These are phyloP conservation scores for Cryptoprocta ferox DNA, from an alignment of 2,797 vertebrate species.

Conservation along the genomic window DNA sequence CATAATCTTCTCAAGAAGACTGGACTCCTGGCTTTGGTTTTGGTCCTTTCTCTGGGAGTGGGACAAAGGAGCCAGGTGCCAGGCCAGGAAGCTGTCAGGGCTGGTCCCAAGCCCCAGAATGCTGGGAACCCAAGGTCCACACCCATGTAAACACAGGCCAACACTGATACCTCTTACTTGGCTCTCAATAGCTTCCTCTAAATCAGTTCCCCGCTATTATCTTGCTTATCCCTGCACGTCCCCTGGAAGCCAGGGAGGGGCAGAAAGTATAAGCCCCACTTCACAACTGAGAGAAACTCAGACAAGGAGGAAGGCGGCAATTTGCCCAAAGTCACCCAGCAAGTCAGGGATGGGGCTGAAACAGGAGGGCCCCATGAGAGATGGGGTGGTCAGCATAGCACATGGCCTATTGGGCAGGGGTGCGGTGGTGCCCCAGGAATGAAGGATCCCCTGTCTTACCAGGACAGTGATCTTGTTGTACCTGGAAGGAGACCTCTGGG, in stretches of 20 bases:
- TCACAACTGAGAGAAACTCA: slow-evolving; percentile 61
- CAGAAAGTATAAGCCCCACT: slow-evolving; percentile 58
- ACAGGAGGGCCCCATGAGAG: neutral
- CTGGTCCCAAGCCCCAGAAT: slow-evolving; percentile 63
- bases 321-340: slow-evolving; percentile 62
- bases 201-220: slow-evolving; percentile 67
- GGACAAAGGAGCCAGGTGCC: slow-evolving; percentile 59
- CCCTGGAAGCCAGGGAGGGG: slow-evolving; percentile 71
- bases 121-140: slow-evolving; percentile 74
- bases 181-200: slow-evolving; percentile 60
- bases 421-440: neutral
- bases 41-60: slow-evolving; percentile 67
- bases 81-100: slow-evolving; percentile 73
- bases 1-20: neutral
- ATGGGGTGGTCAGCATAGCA: neutral
- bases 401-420: neutral
- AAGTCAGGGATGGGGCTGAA: slow-evolving; percentile 39
- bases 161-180: slow-evolving; percentile 63
- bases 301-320: slow-evolving; percentile 60
- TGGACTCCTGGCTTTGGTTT: slow-evolving; percentile 28
- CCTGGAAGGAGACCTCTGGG: neutral
- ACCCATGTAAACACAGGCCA: slow-evolving; percentile 65
- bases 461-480: neutral
- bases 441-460: neutral
- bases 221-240: slow-evolving; percentile 58